Base-by-base conservation (phyloP, 2,797 vertebrate species). In the Takifugu ocellatus region DNA sequence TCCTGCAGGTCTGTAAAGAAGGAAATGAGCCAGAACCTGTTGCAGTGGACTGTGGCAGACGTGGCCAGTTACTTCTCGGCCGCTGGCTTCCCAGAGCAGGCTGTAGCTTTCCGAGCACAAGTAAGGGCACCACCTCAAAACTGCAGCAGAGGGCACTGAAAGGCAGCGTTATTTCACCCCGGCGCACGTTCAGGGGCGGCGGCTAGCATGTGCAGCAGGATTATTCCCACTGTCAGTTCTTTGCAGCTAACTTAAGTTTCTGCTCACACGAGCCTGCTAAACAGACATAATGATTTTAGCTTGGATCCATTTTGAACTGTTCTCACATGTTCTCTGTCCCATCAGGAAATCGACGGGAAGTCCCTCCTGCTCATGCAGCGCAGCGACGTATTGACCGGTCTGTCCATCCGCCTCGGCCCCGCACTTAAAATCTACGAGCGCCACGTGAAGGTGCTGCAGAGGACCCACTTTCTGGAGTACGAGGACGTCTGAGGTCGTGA, bases 351-450 rank as follows among this genome's bases (percentile, higher is more conserved):
- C 29, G 94, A 95, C 51, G 95, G 95, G 54, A 95, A 95, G 82
- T 95, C 95, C 43, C 86, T 96, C 58, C 90, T 96, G 75, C 87
- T 96, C 25, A 96, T 96, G 95, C 94, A 95, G 71, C 93, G 95
- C 61, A 93, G 92, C 0, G 95, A 96, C 8, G 95, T 96, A 63
- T 77, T 96, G 77, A 96, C 94, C 0, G 95, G 95, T 47, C 75
- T 96, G 68, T 95, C 94, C 1, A 96, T 96, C 84, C 92, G 93
- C 72, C 92, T 96, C 6, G 95, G 95, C 44, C 95, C 95, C 0
- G 95, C 95, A 44, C 93, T 96, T 59, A 96, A 96, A 80, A 96
- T 96, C 81, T 96, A 96, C 0, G 94, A 96, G 88, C 92, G 93
- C 29, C 95, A 96, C 3, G 90, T 96, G 27, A 96, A 96, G 81